Percentiles rank a stretch among this genome's conserved stretches.
phyloP scores from a whole-genome alignment of 2,888 invertebrate species.

The Sericinus montela region DNA sequence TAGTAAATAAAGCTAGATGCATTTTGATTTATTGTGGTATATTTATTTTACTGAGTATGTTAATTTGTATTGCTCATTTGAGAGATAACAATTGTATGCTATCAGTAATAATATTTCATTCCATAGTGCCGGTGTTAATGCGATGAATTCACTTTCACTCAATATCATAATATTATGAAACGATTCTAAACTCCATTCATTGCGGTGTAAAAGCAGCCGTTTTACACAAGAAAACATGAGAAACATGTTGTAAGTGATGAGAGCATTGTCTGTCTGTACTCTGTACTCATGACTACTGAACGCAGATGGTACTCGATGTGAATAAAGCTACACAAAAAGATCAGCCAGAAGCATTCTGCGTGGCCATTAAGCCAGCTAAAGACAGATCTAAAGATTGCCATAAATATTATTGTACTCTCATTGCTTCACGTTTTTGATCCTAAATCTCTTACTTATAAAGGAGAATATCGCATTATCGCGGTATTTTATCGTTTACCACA shows the following conservation, averaged over 20 bases:
- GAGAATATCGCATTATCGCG: neutral
- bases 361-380: conserved; percentile 31
- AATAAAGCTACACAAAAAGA: conserved; percentile 31
- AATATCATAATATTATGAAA: neutral
- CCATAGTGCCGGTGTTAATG: too few species aligned
- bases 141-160: too few species aligned
- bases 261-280: conserved; percentile 52
- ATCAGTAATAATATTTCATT: too few species aligned
- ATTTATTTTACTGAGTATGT: too few species aligned
- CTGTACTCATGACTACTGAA: conserved; percentile 41
- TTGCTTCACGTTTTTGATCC: conserved; percentile 2
- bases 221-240: conserved; percentile 6
- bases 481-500: neutral
- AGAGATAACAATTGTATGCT: too few species aligned
- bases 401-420: conserved; percentile 21
- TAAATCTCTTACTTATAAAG: neutral
- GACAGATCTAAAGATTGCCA: conserved; percentile 34
- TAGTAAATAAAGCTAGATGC: too few species aligned
- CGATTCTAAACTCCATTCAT: neutral
- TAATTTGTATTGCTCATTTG: too few species aligned
- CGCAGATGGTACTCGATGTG: conserved; percentile 27
- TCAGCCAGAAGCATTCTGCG: conserved; percentile 12
- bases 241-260: conserved; percentile 27
- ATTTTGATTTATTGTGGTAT: too few species aligned
- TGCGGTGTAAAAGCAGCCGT: conserved; percentile 2